A percentile compares a stretch with the other conserved stretches of the same genome.
phyloP scores from a whole-genome alignment of 2,888 invertebrate species.

The Julus scanicus region DNA sequence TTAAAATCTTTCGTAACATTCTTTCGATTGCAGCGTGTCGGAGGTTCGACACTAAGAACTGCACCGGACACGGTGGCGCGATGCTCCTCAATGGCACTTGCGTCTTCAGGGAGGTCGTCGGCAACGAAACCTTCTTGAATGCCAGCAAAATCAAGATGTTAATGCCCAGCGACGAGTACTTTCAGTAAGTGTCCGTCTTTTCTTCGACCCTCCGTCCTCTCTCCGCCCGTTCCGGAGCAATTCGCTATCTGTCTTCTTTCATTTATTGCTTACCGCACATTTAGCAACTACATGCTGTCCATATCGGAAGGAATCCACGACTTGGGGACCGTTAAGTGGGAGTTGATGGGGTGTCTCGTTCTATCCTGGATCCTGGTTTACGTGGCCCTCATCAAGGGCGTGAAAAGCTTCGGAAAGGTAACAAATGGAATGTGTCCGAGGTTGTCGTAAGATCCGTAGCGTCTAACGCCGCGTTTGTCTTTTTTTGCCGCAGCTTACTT shows the following conservation, averaged over 20 bases:
- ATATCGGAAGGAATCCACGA: conserved; percentile 65
- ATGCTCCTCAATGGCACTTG: conserved; percentile 65
- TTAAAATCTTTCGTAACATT: no score
- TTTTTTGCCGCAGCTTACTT: conserved; percentile 72
- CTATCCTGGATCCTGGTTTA: conserved; percentile 83
- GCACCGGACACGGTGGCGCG: conserved; percentile 65
- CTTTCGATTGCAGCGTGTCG: conserved; percentile 62
- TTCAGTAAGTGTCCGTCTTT: conserved; percentile 66
- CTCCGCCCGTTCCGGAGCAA: no score
- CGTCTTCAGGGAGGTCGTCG: conserved; percentile 59
- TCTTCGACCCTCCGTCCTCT: no score
- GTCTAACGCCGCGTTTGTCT: no score
- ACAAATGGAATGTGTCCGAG: not conserved
- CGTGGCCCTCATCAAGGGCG: conserved; percentile 81
- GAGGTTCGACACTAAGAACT: conserved; percentile 64
- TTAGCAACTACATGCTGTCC: conserved; percentile 65
- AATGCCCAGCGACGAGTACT: conserved; percentile 70
- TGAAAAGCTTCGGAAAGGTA: conserved; percentile 81
- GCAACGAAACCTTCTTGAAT: conserved; percentile 60
- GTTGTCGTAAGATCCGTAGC: not conserved
- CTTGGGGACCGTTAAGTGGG: conserved; percentile 67
- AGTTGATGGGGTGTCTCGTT: conserved; percentile 79
- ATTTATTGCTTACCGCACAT: no score
- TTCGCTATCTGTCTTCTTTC: no score
- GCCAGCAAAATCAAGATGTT: conserved; percentile 61